Evolutionary conservation across 2,113 vertebrate genomes (phyloP).

Genomic region (Catharus bicknelli): DNA sequence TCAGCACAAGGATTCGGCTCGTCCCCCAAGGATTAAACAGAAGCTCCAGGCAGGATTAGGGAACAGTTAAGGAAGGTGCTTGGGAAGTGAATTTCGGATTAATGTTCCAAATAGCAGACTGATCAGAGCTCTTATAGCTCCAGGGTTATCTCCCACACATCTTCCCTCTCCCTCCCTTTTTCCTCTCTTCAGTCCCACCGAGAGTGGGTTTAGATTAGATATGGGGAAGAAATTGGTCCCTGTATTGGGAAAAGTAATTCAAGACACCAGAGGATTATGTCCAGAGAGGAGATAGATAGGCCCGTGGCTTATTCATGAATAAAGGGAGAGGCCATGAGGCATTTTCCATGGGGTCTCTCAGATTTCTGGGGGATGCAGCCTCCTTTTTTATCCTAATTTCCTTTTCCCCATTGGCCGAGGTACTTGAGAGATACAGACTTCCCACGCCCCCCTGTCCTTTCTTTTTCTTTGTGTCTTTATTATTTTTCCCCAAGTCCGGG

Average conservation of each 20-base stretch:
- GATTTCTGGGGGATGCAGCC: background rate
- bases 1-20: accelerated
- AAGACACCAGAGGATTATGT: background rate
- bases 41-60: accelerated
- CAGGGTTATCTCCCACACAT: background rate
- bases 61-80: accelerated
- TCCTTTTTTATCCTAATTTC: background rate
- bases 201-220: background rate
- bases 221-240: background rate
- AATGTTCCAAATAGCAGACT: accelerated
- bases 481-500: background rate
- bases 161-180: background rate
- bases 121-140: background rate
- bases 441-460: accelerated
- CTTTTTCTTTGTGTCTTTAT: no score
- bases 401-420: background rate
- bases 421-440: background rate
- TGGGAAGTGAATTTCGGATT: background rate
- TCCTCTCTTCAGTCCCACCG: background rate
- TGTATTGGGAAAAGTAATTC: background rate
- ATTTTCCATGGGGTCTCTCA: background rate
- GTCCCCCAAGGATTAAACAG: background rate
- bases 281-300: background rate
- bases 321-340: background rate
- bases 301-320: accelerated